phyloP scores from a whole-genome alignment of 64 coral and sea anemone species.

The Porites australiensis region DNA sequence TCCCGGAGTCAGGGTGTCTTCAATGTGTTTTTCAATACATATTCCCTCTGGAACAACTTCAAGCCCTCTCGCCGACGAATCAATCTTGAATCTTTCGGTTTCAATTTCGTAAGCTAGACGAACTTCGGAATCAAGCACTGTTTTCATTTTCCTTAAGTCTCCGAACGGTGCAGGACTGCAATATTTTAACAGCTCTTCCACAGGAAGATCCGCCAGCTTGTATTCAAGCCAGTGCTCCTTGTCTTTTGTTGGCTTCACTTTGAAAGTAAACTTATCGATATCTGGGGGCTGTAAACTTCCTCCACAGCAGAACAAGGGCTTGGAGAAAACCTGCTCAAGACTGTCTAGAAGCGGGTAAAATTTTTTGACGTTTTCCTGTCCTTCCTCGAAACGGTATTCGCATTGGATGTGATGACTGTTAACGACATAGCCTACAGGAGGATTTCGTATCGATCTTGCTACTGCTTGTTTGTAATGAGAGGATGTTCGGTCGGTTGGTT shows the following conservation, averaged over 20 bases:
- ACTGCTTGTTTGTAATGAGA: not conserved
- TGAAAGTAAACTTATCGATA: not conserved
- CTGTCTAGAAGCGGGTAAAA: not conserved
- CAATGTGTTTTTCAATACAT: not conserved
- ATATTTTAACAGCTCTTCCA: slow-evolving; percentile 19
- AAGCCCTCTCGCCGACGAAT: not conserved
- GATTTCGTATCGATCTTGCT: slow-evolving; percentile 21
- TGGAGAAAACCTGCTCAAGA: slow-evolving; percentile 23
- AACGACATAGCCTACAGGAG: slow-evolving; percentile 39
- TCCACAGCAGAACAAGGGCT: slow-evolving; percentile 60
- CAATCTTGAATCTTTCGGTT: slow-evolving; percentile 14
- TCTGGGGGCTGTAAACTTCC: slow-evolving; percentile 30
- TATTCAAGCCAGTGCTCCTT: slow-evolving; percentile 17
- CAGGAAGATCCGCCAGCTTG: not conserved
- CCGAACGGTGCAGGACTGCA: slow-evolving; percentile 61
- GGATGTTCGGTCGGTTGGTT: not conserved
- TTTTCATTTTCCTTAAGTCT: slow-evolving; percentile 55
- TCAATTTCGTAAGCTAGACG: slow-evolving; percentile 52
- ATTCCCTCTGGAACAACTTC: not conserved
- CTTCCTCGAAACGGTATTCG: not conserved
- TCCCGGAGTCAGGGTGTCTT: slow-evolving; percentile 18
- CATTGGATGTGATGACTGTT: slow-evolving; percentile 32
- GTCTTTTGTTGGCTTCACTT: not conserved
- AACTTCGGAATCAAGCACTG: slow-evolving; percentile 46
- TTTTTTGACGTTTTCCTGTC: not conserved